phyloP scores from a whole-genome alignment of 64 coral and sea anemone species.

The Anthopleura sola region DNA sequence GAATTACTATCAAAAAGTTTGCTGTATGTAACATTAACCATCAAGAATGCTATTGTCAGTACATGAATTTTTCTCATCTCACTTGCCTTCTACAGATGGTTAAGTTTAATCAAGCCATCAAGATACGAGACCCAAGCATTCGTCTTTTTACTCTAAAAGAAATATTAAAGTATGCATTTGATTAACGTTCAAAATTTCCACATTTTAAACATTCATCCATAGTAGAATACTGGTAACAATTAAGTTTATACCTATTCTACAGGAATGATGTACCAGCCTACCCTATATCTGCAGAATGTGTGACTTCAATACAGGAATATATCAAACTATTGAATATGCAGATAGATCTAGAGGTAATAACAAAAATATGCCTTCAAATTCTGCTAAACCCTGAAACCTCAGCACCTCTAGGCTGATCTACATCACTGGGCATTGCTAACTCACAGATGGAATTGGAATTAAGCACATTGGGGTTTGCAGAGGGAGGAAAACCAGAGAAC shows the following conservation, averaged over 20 bases:
- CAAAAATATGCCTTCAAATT: not conserved
- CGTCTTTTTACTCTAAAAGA: slow-evolving; percentile 58
- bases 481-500: no score
- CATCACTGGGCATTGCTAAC: no score
- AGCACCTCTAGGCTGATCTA: no score
- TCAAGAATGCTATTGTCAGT: no score
- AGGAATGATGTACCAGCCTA: slow-evolving; percentile 59
- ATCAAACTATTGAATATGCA: slow-evolving; percentile 71
- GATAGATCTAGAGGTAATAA: slow-evolving; percentile 59
- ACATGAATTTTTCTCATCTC: not conserved
- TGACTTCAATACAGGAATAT: slow-evolving; percentile 54
- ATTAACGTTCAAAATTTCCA: no score
- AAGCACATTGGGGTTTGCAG: no score
- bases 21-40: no score
- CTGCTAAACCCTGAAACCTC: not conserved
- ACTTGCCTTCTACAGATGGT: slow-evolving; percentile 45
- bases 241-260: no score
- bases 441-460: no score
- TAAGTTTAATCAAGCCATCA: slow-evolving; percentile 70
- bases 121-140: slow-evolving; percentile 52
- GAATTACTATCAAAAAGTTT: not conserved
- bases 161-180: slow-evolving; percentile 45
- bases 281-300: slow-evolving; percentile 44
- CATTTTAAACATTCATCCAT: no score
- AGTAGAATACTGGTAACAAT: no score